A percentile compares a stretch with the other conserved stretches of the same genome.
Conservation (phyloP, 2,797 vertebrate genomes). For the Pseudochaenichthys georgianus region DNA sequence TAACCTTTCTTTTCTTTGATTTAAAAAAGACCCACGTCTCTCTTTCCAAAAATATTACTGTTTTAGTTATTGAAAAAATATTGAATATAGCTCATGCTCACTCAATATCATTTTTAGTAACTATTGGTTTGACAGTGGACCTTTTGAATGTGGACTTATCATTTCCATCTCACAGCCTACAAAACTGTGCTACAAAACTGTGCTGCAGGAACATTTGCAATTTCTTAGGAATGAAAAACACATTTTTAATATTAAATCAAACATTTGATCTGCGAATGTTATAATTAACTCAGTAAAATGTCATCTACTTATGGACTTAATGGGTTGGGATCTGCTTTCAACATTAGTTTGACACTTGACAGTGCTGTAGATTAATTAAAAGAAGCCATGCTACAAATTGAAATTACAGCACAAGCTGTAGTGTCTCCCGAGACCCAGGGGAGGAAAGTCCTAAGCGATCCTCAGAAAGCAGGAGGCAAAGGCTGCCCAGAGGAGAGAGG, state of each 20-base stretch:
- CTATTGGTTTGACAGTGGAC: background rate
- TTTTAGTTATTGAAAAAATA: constrained; percentile 2
- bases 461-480: constrained; percentile 84
- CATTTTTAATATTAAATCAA: background rate
- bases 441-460: constrained; percentile 70
- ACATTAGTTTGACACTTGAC: constrained; percentile 44
- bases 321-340: constrained; percentile 24
- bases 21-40: background rate
- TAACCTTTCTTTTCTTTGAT: background rate
- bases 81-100: background rate
- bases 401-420: constrained; percentile 38
- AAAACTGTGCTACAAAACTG: constrained; percentile 1
- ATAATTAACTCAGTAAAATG: constrained; percentile 10
- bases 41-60: background rate
- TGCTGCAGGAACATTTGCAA: background rate
- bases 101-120: constrained; percentile 1
- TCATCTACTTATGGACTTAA: constrained; percentile 7
- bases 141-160: background rate
- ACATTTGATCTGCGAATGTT: constrained; percentile 8
- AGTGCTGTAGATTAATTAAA: constrained; percentile 57
- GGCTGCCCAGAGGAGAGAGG: constrained; percentile 93
- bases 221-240: constrained; percentile 1
- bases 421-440: constrained; percentile 46
- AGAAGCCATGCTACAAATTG: constrained; percentile 47
- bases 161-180: background rate